phyloP scores from a whole-genome alignment of 2,797 vertebrate species.

The Choloepus didactylus region DNA sequence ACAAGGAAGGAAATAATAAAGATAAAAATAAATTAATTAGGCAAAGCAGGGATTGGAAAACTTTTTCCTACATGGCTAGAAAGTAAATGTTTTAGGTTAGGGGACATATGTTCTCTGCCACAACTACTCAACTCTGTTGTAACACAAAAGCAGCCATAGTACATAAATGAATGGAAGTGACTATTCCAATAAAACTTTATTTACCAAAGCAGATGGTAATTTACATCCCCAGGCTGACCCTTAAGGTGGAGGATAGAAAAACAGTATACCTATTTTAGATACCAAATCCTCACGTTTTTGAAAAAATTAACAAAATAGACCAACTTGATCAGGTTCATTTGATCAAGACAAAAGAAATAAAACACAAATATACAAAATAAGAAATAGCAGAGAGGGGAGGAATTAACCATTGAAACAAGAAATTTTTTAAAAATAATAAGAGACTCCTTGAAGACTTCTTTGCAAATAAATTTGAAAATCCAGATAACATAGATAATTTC shows the following conservation, averaged over 20 bases:
- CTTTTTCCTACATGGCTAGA: neutral
- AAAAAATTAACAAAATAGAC: constrained; percentile 20
- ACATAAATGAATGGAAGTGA: neutral
- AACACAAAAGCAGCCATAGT: neutral
- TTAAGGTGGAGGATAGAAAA: neutral
- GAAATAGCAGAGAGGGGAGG: neutral
- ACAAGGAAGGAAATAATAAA: constrained; percentile 44
- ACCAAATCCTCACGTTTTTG: neutral
- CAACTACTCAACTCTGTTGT: neutral
- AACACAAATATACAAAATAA: neutral
- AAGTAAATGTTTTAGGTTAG: constrained; percentile 6
- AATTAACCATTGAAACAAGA: neutral
- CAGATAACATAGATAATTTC: neutral
- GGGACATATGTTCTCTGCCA: neutral
- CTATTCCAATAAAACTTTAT: constrained; percentile 42
- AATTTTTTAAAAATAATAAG: neutral
- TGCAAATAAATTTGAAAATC: constrained; percentile 34
- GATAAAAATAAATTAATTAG: constrained; percentile 36
- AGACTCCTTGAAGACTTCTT: neutral
- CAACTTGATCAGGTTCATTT: neutral
- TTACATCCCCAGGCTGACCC: neutral
- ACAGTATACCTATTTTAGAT: neutral
- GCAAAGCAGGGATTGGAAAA: neutral
- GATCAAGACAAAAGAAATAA: neutral
- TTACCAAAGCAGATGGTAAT: neutral